Conservation (phyloP, 2,113 vertebrate genomes). For the Barbus barbus region DNA sequence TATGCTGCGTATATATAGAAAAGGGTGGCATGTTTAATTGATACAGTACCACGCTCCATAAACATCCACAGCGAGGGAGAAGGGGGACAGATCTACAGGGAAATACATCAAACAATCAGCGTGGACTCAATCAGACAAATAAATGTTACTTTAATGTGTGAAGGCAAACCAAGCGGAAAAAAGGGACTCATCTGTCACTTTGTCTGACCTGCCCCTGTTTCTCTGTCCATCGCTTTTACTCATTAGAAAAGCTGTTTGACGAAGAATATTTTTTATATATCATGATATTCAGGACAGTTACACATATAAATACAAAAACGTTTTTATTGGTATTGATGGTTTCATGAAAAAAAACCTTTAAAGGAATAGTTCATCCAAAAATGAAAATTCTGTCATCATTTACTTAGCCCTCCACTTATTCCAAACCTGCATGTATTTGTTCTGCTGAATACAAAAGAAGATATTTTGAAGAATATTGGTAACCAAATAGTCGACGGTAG, state of each 20-base stretch:
- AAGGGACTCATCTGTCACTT: conserved; percentile 17
- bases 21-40: conserved; percentile 70
- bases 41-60: conserved; percentile 64
- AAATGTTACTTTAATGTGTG: conserved; percentile 50
- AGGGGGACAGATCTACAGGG: conserved; percentile 62
- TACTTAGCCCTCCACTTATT: too few relatives aligned
- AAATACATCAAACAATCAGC: conserved; percentile 66
- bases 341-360: too few relatives aligned
- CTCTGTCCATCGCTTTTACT: conserved; percentile 4
- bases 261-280: not conserved
- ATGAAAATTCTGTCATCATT: too few relatives aligned
- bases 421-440: too few relatives aligned
- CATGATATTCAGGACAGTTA: not conserved
- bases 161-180: conserved; percentile 30
- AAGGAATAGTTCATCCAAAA: too few relatives aligned
- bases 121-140: conserved; percentile 50
- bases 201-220: not conserved
- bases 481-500: too few relatives aligned
- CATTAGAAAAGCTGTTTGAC: too few relatives aligned
- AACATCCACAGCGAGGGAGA: conserved; percentile 59
- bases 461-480: too few relatives aligned
- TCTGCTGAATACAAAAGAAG: too few relatives aligned
- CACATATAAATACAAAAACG: not conserved
- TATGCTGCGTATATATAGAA: conserved; percentile 68
- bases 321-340: too few relatives aligned